Conservation (phyloP, 2,888 invertebrate genomes). For the Oligia latruncula region DNA sequence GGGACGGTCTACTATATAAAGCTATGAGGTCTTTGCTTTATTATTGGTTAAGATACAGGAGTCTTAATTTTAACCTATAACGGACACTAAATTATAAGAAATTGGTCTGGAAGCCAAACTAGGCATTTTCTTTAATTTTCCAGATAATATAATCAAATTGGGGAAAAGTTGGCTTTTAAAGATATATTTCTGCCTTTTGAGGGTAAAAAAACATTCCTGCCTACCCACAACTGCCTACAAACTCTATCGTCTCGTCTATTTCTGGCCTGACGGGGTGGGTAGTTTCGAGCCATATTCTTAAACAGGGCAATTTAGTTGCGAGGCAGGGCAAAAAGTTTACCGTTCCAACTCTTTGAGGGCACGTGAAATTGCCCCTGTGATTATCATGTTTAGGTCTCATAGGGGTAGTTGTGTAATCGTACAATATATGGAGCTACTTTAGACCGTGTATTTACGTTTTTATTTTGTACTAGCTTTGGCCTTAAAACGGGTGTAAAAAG, state of each 20-base stretch:
- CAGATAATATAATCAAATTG: neutral
- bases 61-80: too few relatives aligned
- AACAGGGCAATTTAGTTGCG: constrained; percentile 33
- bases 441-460: neutral
- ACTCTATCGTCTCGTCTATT: neutral
- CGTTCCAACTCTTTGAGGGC: constrained; percentile 45
- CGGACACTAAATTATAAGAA: too few relatives aligned
- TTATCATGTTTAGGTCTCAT: constrained; percentile 15
- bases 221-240: too few relatives aligned
- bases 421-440: neutral
- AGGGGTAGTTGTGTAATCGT: constrained; percentile 12
- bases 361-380: constrained; percentile 41
- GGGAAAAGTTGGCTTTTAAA: neutral
- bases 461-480: neutral
- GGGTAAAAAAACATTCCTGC: neutral
- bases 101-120: neutral
- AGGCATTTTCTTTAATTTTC: neutral
- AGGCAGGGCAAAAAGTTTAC: constrained; percentile 38
- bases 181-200: neutral
- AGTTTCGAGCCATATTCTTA: constrained; percentile 26
- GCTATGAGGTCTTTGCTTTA: too few relatives aligned
- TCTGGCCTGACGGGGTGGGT: neutral
- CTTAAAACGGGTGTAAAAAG: too few relatives aligned
- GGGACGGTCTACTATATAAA: too few relatives aligned
- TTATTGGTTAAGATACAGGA: too few relatives aligned